A percentile compares a stretch with the other conserved stretches of the same genome.
Evolutionary conservation across 2,113 vertebrate genomes (phyloP).

Genomic region (Tetrao urogallus): DNA sequence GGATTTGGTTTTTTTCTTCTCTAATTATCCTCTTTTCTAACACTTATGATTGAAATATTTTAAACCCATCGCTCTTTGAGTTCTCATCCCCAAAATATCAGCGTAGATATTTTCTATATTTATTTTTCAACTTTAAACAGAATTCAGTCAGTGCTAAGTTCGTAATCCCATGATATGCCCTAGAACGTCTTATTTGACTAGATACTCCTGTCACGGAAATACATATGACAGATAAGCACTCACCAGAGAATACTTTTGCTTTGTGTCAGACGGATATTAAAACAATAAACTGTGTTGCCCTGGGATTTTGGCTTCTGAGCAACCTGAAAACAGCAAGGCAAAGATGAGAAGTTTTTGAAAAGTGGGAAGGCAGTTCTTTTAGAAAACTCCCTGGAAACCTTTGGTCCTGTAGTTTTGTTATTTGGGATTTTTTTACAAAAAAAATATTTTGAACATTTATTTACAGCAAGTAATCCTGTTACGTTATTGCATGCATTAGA

Average conservation of each 20-base stretch:
- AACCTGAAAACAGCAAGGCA: conserved; percentile 75
- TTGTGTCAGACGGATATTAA: conserved; percentile 85
- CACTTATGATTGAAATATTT: neutral
- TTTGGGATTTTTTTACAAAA: too few relatives aligned
- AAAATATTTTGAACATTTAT: conserved; percentile 32
- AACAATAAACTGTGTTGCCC: conserved; percentile 83
- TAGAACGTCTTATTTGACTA: conserved; percentile 80
- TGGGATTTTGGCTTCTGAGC: conserved; percentile 71
- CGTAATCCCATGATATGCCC: conserved; percentile 53
- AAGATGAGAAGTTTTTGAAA: conserved; percentile 79
- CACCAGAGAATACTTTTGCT: conserved; percentile 76
- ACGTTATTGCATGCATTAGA: neutral
- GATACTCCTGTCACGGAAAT: conserved; percentile 82
- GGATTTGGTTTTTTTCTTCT: neutral
- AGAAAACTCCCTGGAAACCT: conserved; percentile 67
- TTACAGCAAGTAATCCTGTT: neutral
- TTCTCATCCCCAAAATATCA: conserved; percentile 30
- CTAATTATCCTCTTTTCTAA: neutral
- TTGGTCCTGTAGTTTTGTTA: neutral
- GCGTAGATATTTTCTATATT: neutral
- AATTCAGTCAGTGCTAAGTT: conserved; percentile 31
- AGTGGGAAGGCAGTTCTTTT: conserved; percentile 61
- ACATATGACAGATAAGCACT: conserved; percentile 82
- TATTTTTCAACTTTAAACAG: conserved; percentile 19
- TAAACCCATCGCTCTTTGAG: neutral